Percentiles rank a stretch among this genome's conserved stretches.
phyloP scores from a whole-genome alignment of 1,140 invertebrate genomes.

The Drosophila ambigua region DNA sequence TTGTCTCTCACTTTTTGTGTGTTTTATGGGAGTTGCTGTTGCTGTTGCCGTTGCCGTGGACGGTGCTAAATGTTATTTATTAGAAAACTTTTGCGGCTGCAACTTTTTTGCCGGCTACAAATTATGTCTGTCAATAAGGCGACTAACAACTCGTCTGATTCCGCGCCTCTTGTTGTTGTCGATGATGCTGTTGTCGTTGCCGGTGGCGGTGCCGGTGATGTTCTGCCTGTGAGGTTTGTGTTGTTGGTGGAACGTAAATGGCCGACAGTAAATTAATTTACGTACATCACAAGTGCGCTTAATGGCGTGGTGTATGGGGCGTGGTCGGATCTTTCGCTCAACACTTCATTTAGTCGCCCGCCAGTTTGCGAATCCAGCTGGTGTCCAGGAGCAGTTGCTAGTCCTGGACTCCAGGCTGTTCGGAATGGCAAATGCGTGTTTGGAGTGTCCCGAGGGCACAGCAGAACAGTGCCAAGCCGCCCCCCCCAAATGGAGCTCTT shows the following conservation, averaged over 20 bases:
- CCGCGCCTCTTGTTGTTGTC: slow-evolving; percentile 21
- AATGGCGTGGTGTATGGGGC: slow-evolving; percentile 56
- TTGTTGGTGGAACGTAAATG: slow-evolving; percentile 60
- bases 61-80: slow-evolving; percentile 77
- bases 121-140: slow-evolving; percentile 69
- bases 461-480: background rate
- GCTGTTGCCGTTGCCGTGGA: no score
- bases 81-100: slow-evolving; percentile 72
- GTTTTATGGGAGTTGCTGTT: slow-evolving; percentile 32
- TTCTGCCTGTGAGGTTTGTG: background rate
- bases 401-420: slow-evolving; percentile 38
- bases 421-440: slow-evolving; percentile 66
- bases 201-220: background rate
- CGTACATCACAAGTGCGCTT: slow-evolving; percentile 76
- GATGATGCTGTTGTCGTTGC: slow-evolving; percentile 1
- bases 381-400: slow-evolving; percentile 4
- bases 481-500: slow-evolving; percentile 27
- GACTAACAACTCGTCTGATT: slow-evolving; percentile 47
- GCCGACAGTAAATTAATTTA: slow-evolving; percentile 77
- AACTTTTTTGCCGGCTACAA: slow-evolving; percentile 58
- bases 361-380: slow-evolving; percentile 46
- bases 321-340: slow-evolving; percentile 30
- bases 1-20: slow-evolving; percentile 33
- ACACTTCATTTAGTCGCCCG: slow-evolving; percentile 9
- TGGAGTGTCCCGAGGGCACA: slow-evolving; percentile 19